Base-by-base conservation (phyloP, 2,888 invertebrate genomes). In the Pristionchus maxplancki region DNA sequence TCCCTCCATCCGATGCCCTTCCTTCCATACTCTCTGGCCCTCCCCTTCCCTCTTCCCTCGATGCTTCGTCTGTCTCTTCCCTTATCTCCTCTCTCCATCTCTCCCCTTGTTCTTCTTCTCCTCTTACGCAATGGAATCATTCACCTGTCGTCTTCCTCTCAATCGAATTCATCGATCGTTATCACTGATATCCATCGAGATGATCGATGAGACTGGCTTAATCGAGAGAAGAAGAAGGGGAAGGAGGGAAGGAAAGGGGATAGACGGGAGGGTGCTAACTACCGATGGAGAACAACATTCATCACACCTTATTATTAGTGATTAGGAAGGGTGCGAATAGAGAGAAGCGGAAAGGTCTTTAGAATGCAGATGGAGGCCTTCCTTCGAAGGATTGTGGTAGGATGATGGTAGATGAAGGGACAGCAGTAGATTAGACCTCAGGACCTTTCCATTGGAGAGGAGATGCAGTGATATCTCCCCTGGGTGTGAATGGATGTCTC, bases 51-150 rank as follows among this genome's bases (percentile, higher is more conserved):
- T 28, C 37, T 24, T 71, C 71, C 4, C 20, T 20, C 17, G 34
- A 3, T 71, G 4, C 1, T 44, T 78, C 78, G 28, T n/a, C 78
- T 78, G n/a, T 44, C 78, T 37, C 20, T 9, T 40, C 78, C n/a
- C 78, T 78, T 78, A 78, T 78, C 78, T 78, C 44, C 17, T 44
- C 44, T 24, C 28, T 8, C 9, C 9, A 37, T 44, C 44, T 78
- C 78, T 78, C 24, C 58, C 58, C 58, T 58, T 58, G 58, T 58
- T 58, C 58, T 78, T 44, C 11, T n/a, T 40, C 28, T 20, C n/a
- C 11, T 15, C n/a, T 78, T 37, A 44, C 78, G 78, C 78, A 78
- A 78, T 78, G 24, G 78, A 67, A 31, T 67, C 58, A 58, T n/a
- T 58, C 67, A 67, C 67, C 67, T 67, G 67, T 34, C 20, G 58